Conservation (phyloP, 2,888 invertebrate species). For the Rhimphoctona megacephalus region DNA sequence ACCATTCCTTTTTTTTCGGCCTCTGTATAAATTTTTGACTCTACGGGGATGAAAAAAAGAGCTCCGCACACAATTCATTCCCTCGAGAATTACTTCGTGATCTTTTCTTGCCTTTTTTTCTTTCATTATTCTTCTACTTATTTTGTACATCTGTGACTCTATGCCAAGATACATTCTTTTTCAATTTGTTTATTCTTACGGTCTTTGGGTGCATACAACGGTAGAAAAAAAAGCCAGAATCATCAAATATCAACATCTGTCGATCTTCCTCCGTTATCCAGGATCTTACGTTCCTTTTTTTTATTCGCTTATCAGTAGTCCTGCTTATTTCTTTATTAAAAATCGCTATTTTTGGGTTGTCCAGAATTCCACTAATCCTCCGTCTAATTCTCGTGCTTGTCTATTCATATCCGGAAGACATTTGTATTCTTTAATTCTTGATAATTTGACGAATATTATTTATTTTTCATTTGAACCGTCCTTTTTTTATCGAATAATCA, state of each 20-base stretch:
- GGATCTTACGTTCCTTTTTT: neutral
- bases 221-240: neutral
- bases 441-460: too few relatives aligned
- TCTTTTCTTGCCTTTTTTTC: slow-evolving; percentile 40
- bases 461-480: too few relatives aligned
- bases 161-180: neutral
- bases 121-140: neutral
- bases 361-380: neutral
- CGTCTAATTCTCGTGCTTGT: neutral
- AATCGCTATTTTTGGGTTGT: neutral
- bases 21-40: slow-evolving; percentile 22
- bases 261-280: neutral
- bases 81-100: slow-evolving; percentile 53
- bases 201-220: neutral
- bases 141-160: neutral
- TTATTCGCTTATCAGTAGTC: neutral
- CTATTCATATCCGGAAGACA: neutral
- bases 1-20: slow-evolving; percentile 27
- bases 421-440: too few relatives aligned
- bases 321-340: neutral
- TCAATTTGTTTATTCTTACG: slow-evolving; percentile 31
- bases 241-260: neutral
- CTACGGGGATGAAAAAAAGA: slow-evolving; percentile 15
- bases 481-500: too few relatives aligned
- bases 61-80: slow-evolving; percentile 52